A percentile compares a stretch with the other conserved stretches of the same genome.
Evolutionary conservation across 2,113 vertebrate genomes (phyloP).

Genomic region (Amblyopsis rosae): DNA sequence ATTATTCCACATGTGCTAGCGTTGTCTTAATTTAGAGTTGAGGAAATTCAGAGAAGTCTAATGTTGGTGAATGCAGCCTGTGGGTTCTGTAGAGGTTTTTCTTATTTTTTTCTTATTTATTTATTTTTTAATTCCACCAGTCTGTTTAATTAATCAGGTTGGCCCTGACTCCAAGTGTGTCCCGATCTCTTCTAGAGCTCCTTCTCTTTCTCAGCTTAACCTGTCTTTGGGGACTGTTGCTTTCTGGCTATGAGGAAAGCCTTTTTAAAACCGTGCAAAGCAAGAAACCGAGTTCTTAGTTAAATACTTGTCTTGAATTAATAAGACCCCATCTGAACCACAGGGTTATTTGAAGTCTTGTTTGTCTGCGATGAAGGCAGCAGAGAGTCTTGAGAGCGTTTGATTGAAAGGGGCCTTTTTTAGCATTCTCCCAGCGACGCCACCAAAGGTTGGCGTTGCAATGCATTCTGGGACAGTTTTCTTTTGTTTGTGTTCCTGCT

Average conservation of each 20-base stretch:
- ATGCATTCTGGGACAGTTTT: constrained; percentile 41
- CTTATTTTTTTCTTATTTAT: too few relatives aligned
- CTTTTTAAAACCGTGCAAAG: constrained; percentile 40
- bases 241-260: constrained; percentile 48
- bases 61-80: constrained; percentile 38
- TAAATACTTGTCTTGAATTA: constrained; percentile 43
- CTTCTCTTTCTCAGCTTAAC: constrained; percentile 17
- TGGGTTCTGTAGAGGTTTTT: constrained; percentile 19
- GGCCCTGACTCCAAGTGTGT: constrained; percentile 52
- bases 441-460: constrained; percentile 52
- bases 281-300: constrained; percentile 43
- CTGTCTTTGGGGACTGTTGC: constrained; percentile 37
- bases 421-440: constrained; percentile 50
- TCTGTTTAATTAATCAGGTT: constrained; percentile 66
- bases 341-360: constrained; percentile 50
- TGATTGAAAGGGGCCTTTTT: constrained; percentile 69
- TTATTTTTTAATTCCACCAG: too few relatives aligned
- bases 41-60: too few relatives aligned
- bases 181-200: constrained; percentile 49
- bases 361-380: constrained; percentile 34
- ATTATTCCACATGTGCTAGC: too few relatives aligned
- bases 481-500: constrained; percentile 44
- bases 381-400: constrained; percentile 41
- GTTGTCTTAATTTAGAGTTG: too few relatives aligned
- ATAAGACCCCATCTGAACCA: constrained; percentile 40